A percentile compares a stretch with the other conserved stretches of the same genome.
Conservation (phyloP, 2,888 invertebrate species). For the Drosophila ezoana region DNA sequence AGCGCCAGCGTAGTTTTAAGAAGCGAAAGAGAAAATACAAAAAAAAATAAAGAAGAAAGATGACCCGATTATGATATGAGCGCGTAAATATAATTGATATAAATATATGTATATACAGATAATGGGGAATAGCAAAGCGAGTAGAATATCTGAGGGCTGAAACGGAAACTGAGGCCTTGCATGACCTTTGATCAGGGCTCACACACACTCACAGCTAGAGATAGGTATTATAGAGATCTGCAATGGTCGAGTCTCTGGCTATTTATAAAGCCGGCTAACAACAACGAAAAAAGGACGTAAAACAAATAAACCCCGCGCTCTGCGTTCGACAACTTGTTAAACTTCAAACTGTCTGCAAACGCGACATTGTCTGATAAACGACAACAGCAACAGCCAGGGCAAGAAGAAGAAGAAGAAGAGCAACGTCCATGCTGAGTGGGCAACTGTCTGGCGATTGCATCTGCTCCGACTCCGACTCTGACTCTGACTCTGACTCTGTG, state of each 20-base stretch:
- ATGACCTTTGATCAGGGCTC: constrained; percentile 52
- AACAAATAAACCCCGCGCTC: constrained; percentile 53
- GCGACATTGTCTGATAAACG: constrained; percentile 81
- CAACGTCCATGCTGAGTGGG: constrained; percentile 57
- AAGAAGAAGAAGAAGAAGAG: constrained; percentile 26
- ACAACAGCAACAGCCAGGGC: constrained; percentile 49
- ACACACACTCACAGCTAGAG: constrained; percentile 7
- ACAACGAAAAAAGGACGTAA: constrained; percentile 35
- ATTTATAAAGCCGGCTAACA: constrained; percentile 58
- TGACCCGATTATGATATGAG: constrained; percentile 67
- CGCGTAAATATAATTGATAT: constrained; percentile 42
- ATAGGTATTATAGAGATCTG: constrained; percentile 35
- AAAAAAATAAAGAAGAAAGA: constrained; percentile 25
- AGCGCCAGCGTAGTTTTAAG: constrained; percentile 9
- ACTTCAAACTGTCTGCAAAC: constrained; percentile 81
- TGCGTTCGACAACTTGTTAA: constrained; percentile 80
- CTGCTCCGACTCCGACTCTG: constrained; percentile 57
- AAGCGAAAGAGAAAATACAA: constrained; percentile 45
- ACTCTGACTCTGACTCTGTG: constrained; percentile 47
- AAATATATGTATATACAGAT: constrained; percentile 8
- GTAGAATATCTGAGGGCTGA: constrained; percentile 14
- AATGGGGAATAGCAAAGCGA: constrained; percentile 26
- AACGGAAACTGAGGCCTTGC: constrained; percentile 35
- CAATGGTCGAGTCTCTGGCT: constrained; percentile 44
- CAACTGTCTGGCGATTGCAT: constrained; percentile 68